phyloP scores from a whole-genome alignment of 2,113 vertebrate genomes.

The Leptosomus discolor region DNA sequence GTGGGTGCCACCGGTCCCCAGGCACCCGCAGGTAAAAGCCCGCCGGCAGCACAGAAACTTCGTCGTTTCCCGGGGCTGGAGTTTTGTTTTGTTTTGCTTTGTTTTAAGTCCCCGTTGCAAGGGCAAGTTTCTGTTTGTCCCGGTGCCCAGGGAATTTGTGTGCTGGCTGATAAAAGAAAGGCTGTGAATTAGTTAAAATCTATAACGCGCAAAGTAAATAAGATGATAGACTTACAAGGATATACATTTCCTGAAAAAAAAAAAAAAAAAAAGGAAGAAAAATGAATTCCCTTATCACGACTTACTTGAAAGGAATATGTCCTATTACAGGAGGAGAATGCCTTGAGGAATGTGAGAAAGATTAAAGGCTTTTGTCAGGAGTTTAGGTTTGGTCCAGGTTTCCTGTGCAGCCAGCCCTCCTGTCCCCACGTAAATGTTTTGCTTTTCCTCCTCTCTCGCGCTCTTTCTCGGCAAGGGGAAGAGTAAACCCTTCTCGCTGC shows the following conservation, averaged over 20 bases:
- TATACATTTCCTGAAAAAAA: slow-evolving; percentile 80
- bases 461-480: slow-evolving; percentile 87
- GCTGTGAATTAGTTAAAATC: slow-evolving; percentile 75
- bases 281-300: slow-evolving; percentile 88
- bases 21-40: slow-evolving; percentile 27
- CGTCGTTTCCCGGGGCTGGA: background rate
- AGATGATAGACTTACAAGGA: slow-evolving; percentile 78
- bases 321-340: slow-evolving; percentile 82
- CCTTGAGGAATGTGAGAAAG: slow-evolving; percentile 87
- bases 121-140: slow-evolving; percentile 72
- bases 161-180: slow-evolving; percentile 75
- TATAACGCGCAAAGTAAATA: slow-evolving; percentile 75
- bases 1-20: background rate
- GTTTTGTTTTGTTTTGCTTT: slow-evolving; percentile 53
- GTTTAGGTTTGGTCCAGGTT: slow-evolving; percentile 89
- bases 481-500: slow-evolving; percentile 91
- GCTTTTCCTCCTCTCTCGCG: slow-evolving; percentile 78
- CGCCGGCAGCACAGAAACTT: background rate
- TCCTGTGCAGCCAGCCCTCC: slow-evolving; percentile 87
- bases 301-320: slow-evolving; percentile 90
- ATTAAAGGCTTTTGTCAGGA: slow-evolving; percentile 97
- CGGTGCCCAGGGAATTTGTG: slow-evolving; percentile 49
- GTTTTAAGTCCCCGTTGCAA: slow-evolving; percentile 62
- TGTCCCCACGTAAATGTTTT: slow-evolving; percentile 80
- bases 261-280: background rate